Evolutionary conservation across 2,113 vertebrate species (phyloP).

Genomic region (Mustelus asterias): DNA sequence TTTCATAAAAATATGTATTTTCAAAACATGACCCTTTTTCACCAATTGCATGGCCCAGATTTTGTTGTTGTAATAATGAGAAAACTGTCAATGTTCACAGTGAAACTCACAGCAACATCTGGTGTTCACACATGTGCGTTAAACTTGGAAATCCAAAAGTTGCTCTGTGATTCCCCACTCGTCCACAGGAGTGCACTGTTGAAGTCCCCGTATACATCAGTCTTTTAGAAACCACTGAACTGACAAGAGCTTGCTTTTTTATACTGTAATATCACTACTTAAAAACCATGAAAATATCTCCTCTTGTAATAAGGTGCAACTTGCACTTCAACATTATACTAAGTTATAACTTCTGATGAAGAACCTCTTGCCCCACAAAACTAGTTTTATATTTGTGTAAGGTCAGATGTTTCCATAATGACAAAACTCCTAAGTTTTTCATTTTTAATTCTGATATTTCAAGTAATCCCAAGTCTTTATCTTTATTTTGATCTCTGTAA

Average conservation of each 20-base stretch:
- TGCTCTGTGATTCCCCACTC: neutral
- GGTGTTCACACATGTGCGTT: neutral
- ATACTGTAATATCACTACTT: neutral
- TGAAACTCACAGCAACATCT: neutral
- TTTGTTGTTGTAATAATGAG: neutral
- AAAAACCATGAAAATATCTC: neutral
- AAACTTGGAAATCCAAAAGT: neutral
- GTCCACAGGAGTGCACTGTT: neutral
- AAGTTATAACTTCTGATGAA: too few relatives aligned
- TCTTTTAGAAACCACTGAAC: neutral
- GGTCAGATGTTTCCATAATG: neutral
- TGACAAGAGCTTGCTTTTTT: neutral
- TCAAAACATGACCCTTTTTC: neutral
- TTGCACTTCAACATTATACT: too few relatives aligned
- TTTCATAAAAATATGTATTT: neutral
- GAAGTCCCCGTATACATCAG: neutral
- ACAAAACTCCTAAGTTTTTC: neutral
- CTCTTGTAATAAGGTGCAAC: neutral
- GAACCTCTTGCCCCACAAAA: too few relatives aligned
- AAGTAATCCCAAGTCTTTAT: neutral
- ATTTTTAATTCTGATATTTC: neutral
- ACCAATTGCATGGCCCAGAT: neutral
- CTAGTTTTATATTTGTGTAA: neutral
- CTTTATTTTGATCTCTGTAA: neutral
- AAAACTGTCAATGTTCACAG: neutral